phyloP scores from a whole-genome alignment of 2,888 invertebrate species.

The Hanleya hanleyi region DNA sequence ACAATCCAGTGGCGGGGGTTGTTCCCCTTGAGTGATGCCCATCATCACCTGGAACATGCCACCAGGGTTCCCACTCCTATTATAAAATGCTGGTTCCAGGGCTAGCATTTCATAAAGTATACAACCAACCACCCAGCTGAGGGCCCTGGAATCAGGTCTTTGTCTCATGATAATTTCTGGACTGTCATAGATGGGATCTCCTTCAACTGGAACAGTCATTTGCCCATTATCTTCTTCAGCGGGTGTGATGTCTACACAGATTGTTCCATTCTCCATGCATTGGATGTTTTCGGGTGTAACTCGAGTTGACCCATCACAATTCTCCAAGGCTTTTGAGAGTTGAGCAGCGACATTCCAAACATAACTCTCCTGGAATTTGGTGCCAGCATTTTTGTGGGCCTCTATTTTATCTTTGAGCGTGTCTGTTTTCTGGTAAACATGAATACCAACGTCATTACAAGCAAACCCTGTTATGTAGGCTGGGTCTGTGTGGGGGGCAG shows the following conservation, averaged over 20 bases:
- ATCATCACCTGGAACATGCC: slow-evolving; percentile 47
- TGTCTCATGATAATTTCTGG: slow-evolving; percentile 46
- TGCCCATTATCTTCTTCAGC: background rate
- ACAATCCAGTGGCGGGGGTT: slow-evolving; percentile 32
- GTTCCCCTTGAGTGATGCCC: slow-evolving; percentile 40
- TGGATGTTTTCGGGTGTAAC: slow-evolving; percentile 31
- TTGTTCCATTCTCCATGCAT: slow-evolving; percentile 20
- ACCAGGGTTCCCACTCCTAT: slow-evolving; percentile 29
- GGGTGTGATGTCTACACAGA: slow-evolving; percentile 31
- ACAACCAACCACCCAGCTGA: slow-evolving; percentile 53
- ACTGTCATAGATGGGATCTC: slow-evolving; percentile 44
- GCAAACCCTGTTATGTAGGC: background rate
- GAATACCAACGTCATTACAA: background rate
- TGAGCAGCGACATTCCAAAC: slow-evolving; percentile 40
- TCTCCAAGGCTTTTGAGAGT: slow-evolving; percentile 23
- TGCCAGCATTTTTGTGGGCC: slow-evolving; percentile 24
- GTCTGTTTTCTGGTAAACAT: slow-evolving; percentile 37
- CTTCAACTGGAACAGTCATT: slow-evolving; percentile 14
- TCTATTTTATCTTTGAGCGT: slow-evolving; percentile 39
- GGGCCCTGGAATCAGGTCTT: slow-evolving; percentile 39
- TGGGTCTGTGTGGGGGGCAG: background rate
- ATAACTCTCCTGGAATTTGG: slow-evolving; percentile 31
- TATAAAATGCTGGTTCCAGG: slow-evolving; percentile 50
- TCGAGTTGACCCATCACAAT: slow-evolving; percentile 15
- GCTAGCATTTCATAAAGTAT: slow-evolving; percentile 52